Base-by-base conservation (phyloP, 1,140 invertebrate genomes). In the Trichomalopsis sarcophagae region DNA sequence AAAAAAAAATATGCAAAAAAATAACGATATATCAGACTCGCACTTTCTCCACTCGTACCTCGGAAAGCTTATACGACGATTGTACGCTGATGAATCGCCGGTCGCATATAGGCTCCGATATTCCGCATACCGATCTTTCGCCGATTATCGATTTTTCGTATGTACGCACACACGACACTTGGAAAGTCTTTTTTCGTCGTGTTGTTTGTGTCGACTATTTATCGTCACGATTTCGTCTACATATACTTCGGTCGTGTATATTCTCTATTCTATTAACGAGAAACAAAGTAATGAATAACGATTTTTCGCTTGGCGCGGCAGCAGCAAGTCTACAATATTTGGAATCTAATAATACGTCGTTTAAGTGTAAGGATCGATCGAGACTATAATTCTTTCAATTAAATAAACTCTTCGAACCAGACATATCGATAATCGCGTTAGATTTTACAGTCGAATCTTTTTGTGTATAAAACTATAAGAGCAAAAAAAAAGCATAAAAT, bases 361-460 rank as follows among this genome's bases (percentile, higher is more conserved):
- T 62, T 36, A 36, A 36, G 17, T 5, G 66, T n/a, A 68, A n/a
- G 2, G 68, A 80, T 21, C 17, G 62, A 80, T 71, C 44, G 11
- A 74, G 13, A 76, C 73, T 82, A 27, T 27, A 27, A 27, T 27
- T 76, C 23, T 76, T 68, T 76, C 21, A 30, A 50, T 71, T 62
- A 84, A 75, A 44, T 40, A 75, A 75, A 73, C 14, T 79, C 21
- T 73, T 73, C 36, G 33, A 79, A 84, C 17, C n/a, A 55, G 10
- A 84, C 33, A 84, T 78, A 79, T 80, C 27, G 47, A 79, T 79
- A 79, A 79, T 84, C 77, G n/a, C 30, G 14, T 74, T 84, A 84
- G 75, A 80, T 81, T 80, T 71, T 44, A 74, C 40, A 73, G 11
- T 79, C 17, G 13, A 77, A 76, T 75, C 62, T 66, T 78, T 50